Conservation (phyloP, 1,140 invertebrate genomes). For the Paraescarpia echinospica region DNA sequence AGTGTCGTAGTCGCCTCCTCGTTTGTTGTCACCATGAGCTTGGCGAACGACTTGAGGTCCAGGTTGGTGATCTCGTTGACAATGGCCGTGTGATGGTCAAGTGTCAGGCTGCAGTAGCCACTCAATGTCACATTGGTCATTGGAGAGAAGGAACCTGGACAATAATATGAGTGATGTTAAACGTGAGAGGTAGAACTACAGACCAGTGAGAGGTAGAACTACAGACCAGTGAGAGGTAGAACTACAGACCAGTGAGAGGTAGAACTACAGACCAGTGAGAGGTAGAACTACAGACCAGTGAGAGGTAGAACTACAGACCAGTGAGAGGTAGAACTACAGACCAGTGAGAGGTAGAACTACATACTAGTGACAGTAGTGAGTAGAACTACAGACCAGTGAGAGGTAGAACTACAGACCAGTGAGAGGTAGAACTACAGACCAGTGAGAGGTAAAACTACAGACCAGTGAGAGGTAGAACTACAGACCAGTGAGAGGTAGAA, state of each 20-base stretch:
- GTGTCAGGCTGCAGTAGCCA: constrained; percentile 36
- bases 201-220: neutral
- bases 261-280: neutral
- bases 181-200: neutral
- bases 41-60: constrained; percentile 43
- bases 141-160: constrained; percentile 37
- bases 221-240: too few relatives aligned
- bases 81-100: constrained; percentile 33
- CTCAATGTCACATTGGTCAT: constrained; percentile 43
- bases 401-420: neutral
- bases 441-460: too few relatives aligned
- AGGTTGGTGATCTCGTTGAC: constrained; percentile 32
- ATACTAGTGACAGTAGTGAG: too few relatives aligned
- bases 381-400: neutral
- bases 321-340: neutral
- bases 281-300: too few relatives aligned
- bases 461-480: neutral
- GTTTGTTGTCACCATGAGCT: constrained; percentile 38
- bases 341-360: too few relatives aligned
- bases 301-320: too few relatives aligned
- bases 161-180: neutral
- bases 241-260: neutral
- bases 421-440: too few relatives aligned
- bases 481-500: neutral
- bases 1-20: constrained; percentile 36